Evolutionary conservation across 2,888 invertebrate species (phyloP), one percentile per base, ranked within the genome.

Genomic region (Spicauda simplicius): DNA sequence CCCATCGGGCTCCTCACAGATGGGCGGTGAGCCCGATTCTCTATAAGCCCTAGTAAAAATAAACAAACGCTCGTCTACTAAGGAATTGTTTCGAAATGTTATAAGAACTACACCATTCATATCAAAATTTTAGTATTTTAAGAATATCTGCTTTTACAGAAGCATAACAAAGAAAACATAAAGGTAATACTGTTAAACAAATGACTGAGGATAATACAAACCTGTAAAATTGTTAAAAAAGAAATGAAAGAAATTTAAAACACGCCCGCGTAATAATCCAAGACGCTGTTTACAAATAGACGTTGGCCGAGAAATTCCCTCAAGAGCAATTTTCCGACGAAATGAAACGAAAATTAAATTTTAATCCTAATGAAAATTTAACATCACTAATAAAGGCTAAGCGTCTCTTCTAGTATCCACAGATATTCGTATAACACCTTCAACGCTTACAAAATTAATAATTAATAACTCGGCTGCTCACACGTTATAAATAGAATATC

Each of bases 291-390:
- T 52, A 64, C 64, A 64, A 64, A 58, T 56, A 66, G 30, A 60
- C 30, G 55, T 14, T 63, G 55, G 30, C 60, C 20, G 48, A 66
- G 55, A 50, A 50, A 55, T 60, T 56, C 60, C 50, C 60, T 55
- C 19, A 11, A 19, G 60, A 66, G 66, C 33, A 66, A 66, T 60
- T 55, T 65, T 37, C 60, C 55, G n/a, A 16, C 60, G 55, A 66
- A 66, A 66, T 66, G 66, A 60, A 60, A 66, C 54, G 55, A 60
- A 66, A 66, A 66, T 66, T 66, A 66, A 60, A 60, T 66, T 62
- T 66, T 60, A 66, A 66, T 66, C 66, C 66, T 66, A 66, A 66
- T 61, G 66, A 66, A 66, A 66, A 66, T 61, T 66, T 61, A 61
- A 55, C 55, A 60, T 37, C 55, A 61, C 59, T 65, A 59, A 66